A percentile compares a stretch with the other conserved stretches of the same genome.
Evolutionary conservation across 1,140 invertebrate genomes (phyloP).

Genomic region (Drosophila santomea): DNA sequence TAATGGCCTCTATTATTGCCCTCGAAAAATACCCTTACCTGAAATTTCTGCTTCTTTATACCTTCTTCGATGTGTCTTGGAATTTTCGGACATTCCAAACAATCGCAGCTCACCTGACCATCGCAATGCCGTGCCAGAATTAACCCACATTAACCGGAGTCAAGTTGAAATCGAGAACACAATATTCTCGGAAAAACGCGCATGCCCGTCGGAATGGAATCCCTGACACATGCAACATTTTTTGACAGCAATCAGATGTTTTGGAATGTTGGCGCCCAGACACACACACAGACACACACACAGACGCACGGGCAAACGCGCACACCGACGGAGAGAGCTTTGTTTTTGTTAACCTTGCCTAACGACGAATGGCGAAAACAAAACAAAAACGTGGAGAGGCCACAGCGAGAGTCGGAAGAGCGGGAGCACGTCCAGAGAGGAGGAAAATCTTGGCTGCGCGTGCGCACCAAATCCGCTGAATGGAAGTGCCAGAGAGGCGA

Average conservation of each 20-base stretch:
- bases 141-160: slow-evolving; percentile 25
- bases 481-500: slow-evolving; percentile 46
- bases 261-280: slow-evolving; percentile 71
- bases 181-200: slow-evolving; percentile 38
- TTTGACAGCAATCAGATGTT: slow-evolving; percentile 81
- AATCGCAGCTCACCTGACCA: not conserved
- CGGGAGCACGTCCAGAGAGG: slow-evolving; percentile 29
- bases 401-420: slow-evolving; percentile 17
- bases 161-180: slow-evolving; percentile 13
- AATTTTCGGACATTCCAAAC: not conserved
- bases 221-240: slow-evolving; percentile 39
- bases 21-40: too few relatives aligned
- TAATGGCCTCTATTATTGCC: too few relatives aligned
- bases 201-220: slow-evolving; percentile 55
- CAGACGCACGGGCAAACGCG: not conserved
- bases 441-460: slow-evolving; percentile 8
- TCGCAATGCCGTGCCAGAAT: slow-evolving; percentile 12
- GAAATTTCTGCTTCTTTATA: too few relatives aligned
- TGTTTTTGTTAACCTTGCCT: slow-evolving; percentile 78
- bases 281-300: slow-evolving; percentile 38
- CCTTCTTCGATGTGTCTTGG: not conserved
- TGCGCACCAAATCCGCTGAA: slow-evolving; percentile 38
- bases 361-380: slow-evolving; percentile 70
- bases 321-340: slow-evolving; percentile 36
- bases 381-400: slow-evolving; percentile 69